These are phyloP conservation scores for Globodera rostochiensis DNA, from an alignment of 1,140 invertebrate genomes.

Conservation along the genomic window DNA sequence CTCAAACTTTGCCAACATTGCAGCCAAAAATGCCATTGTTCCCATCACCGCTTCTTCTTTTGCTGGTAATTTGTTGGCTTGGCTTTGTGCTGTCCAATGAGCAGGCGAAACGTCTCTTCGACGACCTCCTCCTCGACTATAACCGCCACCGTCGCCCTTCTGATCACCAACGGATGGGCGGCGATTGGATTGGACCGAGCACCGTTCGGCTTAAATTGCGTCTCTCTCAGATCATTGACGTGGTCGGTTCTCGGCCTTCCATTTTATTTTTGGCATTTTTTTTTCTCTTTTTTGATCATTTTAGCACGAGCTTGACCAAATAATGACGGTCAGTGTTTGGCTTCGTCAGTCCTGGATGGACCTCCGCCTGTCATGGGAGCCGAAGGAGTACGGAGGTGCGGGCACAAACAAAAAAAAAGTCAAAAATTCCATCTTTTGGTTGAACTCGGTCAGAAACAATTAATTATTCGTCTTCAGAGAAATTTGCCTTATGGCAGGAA, in stretches of 20 bases:
- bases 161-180: conserved; percentile 52
- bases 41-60: background rate
- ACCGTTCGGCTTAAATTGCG: conserved; percentile 86
- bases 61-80: conserved; percentile 7
- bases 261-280: conserved; percentile 11
- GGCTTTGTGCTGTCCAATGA: conserved; percentile 53
- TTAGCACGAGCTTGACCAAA: conserved; percentile 92
- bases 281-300: conserved; percentile 23
- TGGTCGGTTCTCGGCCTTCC: conserved; percentile 71
- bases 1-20: too few relatives aligned
- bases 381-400: conserved; percentile 45
- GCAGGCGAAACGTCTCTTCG: conserved; percentile 67
- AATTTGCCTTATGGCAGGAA: too few relatives aligned
- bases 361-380: conserved; percentile 91
- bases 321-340: conserved; percentile 92
- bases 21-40: too few relatives aligned
- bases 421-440: background rate
- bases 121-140: conserved; percentile 89
- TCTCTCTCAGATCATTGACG: conserved; percentile 90
- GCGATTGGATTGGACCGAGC: conserved; percentile 88
- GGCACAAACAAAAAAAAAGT: background rate
- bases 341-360: conserved; percentile 89
- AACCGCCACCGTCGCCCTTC: conserved; percentile 91
- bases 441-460: too few relatives aligned
- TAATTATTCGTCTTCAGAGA: too few relatives aligned